Base-by-base conservation (phyloP, 2,113 vertebrate genomes). In the Tursiops truncatus region DNA sequence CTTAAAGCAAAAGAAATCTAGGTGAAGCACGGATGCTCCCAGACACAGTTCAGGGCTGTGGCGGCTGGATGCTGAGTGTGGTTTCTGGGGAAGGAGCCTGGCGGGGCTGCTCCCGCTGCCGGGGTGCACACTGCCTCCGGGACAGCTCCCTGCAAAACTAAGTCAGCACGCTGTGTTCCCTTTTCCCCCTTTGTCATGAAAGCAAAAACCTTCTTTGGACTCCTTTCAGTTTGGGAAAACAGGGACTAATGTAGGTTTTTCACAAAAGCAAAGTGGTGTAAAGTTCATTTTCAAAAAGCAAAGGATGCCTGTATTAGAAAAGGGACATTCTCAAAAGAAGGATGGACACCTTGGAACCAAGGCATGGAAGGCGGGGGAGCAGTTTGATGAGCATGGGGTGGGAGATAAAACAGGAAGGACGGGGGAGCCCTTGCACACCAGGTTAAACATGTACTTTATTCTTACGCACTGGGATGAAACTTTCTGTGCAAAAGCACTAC, bases 101-200 rank as follows among this genome's bases (percentile, higher is more conserved):
- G 2, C 0, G 0, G 8, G 44, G 15, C 60, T 20, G 8, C 28
- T 47, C 41, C 17, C 7, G 6, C 25, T 26, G 6, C 71, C 7
- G 5, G 23, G 36, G 70, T 8, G 25, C 41, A 15, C 41, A 41
- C 38, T 47, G 26, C 26, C 41, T 17, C 73, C 2, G 4, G 1
- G 28, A 50, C 15, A 76, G 44, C 26, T 33, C 0, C 2, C 73
- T 31, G 44, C 74, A 11, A 11, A 76, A 20, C 44, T 50, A 76
- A 11, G 8, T 50, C 73, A 18, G 44, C 47, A 50, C 11, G 44
- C 73, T 20, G 8, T 17, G 25, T 6, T 33, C 44, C 74, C 44
- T 33, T 33, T 44, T 50, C 17, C 15, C 28, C 74, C 50, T 53
- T 7, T 31, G 63, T 65, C 47, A 53, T 13, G 31, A 79, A 53